Evolutionary conservation across 2,797 vertebrate genomes (phyloP), one percentile per base, ranked within the genome.

Genomic region (Gastrophryne carolinensis): DNA sequence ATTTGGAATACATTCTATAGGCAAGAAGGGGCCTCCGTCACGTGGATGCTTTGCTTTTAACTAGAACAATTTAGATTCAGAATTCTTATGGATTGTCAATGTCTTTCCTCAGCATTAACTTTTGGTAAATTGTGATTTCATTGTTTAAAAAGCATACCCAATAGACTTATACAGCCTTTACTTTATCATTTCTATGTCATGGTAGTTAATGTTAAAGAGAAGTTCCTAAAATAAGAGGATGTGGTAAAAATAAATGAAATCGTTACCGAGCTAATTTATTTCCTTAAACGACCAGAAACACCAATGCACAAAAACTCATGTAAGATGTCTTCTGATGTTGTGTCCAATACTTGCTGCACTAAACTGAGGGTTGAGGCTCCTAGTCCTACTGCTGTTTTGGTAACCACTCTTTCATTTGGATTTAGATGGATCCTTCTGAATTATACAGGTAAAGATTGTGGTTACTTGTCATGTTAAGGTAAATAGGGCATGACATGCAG

Each of bases 1-100:
- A 73, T 73, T 73, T 65, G 72, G 71, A 64, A 64, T 64, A 63
- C 50, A 34, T 57, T 65, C 72, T 41, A 56, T 57, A 65, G 64
- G 72, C 60, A 73, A 65, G 41, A 62, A 65, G 26, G 15, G 8
- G n/a, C 49, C 7, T 4, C 54, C 9, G 37, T 52, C 30, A 62
- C 5, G 69, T 52, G 49, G 44, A 63, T 13, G 23, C 50, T 54
- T 41, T 8, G 24, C 50, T 15, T 32, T n/a, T 57, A 69, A 50
- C 65, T 27, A 15, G 8, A 17, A 21, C 13, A 9, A 54, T 30
- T 69, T 10, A 12, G n/a, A 30, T 44, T 23, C 8, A 54, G 29
- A 41, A 57, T 69, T 69, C 52, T 23, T 23, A 26, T 23, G 44
- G 7, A 29, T 54, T 17, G 6, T 41, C 12, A 54, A 41, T 13